Evolutionary conservation across 1,140 invertebrate genomes (phyloP).

Genomic region (Phocides pigmalion): DNA sequence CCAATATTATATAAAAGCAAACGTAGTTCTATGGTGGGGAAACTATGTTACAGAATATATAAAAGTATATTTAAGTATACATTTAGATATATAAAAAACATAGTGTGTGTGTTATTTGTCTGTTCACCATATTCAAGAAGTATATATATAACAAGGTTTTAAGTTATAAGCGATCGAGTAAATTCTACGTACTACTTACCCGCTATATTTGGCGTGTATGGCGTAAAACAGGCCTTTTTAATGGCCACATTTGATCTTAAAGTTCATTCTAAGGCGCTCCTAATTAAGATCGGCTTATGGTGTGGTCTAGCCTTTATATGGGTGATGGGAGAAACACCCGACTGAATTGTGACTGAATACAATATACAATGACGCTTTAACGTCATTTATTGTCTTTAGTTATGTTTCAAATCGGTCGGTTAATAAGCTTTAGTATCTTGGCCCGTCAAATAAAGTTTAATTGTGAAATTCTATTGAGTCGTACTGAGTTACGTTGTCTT

Average conservation of each 20-base stretch:
- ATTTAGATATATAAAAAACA: too few relatives aligned
- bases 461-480: background rate
- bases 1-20: too few relatives aligned
- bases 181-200: too few relatives aligned
- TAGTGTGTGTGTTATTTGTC: too few relatives aligned
- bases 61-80: too few relatives aligned
- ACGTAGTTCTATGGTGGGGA: too few relatives aligned
- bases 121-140: too few relatives aligned
- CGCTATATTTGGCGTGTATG: too few relatives aligned
- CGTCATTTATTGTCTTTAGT: slow-evolving; percentile 2
- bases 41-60: too few relatives aligned
- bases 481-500: too few relatives aligned
- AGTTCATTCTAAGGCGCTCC: slow-evolving; percentile 46
- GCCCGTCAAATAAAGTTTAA: slow-evolving; percentile 3
- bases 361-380: slow-evolving; percentile 10
- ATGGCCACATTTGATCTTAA: slow-evolving; percentile 29
- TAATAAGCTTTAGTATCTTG: slow-evolving; percentile 7
- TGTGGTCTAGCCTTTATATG: slow-evolving; percentile 46
- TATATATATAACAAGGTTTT: too few relatives aligned
- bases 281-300: slow-evolving; percentile 51
- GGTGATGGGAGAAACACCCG: slow-evolving; percentile 42
- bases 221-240: slow-evolving; percentile 7
- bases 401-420: background rate
- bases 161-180: too few relatives aligned
- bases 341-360: slow-evolving; percentile 17